A percentile compares a stretch with the other conserved stretches of the same genome.
These are phyloP conservation scores for Melinopterus prodromus DNA, from an alignment of 2,888 invertebrate species.

Conservation along the genomic window DNA sequence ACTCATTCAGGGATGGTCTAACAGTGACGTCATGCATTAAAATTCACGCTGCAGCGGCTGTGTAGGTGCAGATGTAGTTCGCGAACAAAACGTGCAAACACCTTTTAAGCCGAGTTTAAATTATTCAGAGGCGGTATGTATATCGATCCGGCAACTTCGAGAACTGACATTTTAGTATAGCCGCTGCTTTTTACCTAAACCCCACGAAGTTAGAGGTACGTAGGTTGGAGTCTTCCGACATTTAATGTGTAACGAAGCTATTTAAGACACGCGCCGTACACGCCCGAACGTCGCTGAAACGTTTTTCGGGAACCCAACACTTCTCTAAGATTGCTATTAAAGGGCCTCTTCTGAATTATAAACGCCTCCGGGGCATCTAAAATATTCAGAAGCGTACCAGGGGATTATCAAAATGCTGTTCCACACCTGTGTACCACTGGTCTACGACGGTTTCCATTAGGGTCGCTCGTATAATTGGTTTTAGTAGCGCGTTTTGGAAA, in stretches of 20 bases:
- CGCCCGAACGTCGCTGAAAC: not conserved
- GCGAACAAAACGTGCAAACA: conserved; percentile 4
- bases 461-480: not conserved
- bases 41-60: not conserved
- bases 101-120: not conserved
- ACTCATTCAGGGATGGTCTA: not conserved
- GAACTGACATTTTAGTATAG: not conserved
- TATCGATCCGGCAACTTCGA: not conserved
- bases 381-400: not conserved
- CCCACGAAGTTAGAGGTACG: not conserved
- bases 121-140: not conserved
- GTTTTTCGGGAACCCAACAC: not conserved
- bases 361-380: not conserved
- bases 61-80: not conserved
- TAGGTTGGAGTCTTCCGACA: not conserved
- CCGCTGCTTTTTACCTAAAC: not conserved
- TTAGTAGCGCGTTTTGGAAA: not conserved
- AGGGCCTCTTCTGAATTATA: not conserved
- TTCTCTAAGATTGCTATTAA: not conserved
- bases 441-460: not conserved
- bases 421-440: not conserved
- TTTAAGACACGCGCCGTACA: not conserved
- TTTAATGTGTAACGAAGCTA: conserved; percentile 4
- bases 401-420: not conserved
- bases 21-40: not conserved